phyloP scores from a whole-genome alignment of 2,113 vertebrate species.

The Myanophis thanlyinensis region DNA sequence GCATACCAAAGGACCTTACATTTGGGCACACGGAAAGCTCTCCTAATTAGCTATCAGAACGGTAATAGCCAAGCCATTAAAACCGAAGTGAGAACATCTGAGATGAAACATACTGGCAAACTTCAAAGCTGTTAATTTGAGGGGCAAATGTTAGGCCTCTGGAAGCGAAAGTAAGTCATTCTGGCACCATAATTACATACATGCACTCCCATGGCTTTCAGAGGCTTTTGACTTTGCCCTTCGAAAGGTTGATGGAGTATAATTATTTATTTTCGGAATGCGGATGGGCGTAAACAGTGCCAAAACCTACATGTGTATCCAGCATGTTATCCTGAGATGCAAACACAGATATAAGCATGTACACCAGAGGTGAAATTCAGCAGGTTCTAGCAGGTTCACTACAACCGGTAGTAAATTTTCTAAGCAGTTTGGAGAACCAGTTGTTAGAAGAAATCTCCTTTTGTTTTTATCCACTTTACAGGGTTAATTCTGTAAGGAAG shows the following conservation, averaged over 20 bases:
- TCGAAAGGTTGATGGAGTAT: slow-evolving; percentile 5
- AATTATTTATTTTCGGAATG: neutral
- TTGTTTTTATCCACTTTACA: too few species aligned
- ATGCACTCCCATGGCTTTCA: slow-evolving; percentile 25
- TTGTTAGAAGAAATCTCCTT: too few species aligned
- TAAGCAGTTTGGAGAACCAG: too few species aligned
- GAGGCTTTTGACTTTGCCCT: slow-evolving; percentile 17
- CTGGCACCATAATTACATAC: neutral
- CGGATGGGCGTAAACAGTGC: neutral
- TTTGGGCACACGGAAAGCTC: neutral
- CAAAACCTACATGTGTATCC: neutral
- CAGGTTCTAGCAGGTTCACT: too few species aligned
- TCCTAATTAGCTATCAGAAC: neutral
- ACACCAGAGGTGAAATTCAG: too few species aligned
- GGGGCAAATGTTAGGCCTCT: slow-evolving; percentile 8
- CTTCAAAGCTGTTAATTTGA: neutral
- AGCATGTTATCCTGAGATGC: neutral
- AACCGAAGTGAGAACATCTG: neutral
- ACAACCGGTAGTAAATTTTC: too few species aligned
- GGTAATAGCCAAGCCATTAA: neutral
- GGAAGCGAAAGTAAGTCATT: neutral
- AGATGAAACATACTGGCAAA: neutral
- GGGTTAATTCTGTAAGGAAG: too few species aligned
- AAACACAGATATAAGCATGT: neutral
- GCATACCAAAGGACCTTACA: neutral